Conservation (phyloP, 2,888 invertebrate species). For the Colostygia pectinataria region DNA sequence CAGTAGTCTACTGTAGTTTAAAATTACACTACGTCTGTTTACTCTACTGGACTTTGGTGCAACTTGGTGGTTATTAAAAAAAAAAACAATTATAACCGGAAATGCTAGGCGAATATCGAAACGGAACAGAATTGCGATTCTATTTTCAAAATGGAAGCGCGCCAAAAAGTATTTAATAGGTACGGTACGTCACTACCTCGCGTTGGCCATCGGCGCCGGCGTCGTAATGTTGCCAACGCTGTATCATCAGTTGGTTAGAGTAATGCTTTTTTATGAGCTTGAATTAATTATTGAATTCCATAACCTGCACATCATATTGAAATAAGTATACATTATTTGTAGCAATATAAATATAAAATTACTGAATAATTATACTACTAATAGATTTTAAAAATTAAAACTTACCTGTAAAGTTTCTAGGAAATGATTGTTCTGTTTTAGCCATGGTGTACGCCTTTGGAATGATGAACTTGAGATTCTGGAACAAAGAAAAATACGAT, state of each 20-base stretch:
- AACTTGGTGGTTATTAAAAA: no score
- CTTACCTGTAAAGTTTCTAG: slow-evolving; percentile 78
- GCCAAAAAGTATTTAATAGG: slow-evolving; percentile 52
- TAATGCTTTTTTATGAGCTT: no score
- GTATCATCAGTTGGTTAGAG: not conserved
- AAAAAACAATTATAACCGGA: slow-evolving; percentile 48
- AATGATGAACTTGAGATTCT: slow-evolving; percentile 63
- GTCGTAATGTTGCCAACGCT: slow-evolving; percentile 38
- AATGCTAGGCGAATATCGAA: slow-evolving; percentile 40
- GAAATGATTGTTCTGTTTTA: slow-evolving; percentile 78
- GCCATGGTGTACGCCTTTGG: slow-evolving; percentile 66
- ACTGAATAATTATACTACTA: no score
- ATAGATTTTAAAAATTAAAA: not conserved
- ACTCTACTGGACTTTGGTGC: no score
- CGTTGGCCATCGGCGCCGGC: slow-evolving; percentile 5
- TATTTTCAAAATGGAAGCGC: slow-evolving; percentile 66
- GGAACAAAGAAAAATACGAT: slow-evolving; percentile 49
- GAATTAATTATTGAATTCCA: no score
- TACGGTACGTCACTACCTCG: slow-evolving; percentile 35
- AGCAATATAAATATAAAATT: no score
- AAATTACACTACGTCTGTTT: no score
- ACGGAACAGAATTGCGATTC: slow-evolving; percentile 45
- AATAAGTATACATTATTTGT: no score
- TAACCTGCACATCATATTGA: no score
- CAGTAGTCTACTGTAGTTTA: no score